phyloP scores from a whole-genome alignment of 37 sponge, comb jelly and placozoan genomes.

The Cladorhizidae sp. region DNA sequence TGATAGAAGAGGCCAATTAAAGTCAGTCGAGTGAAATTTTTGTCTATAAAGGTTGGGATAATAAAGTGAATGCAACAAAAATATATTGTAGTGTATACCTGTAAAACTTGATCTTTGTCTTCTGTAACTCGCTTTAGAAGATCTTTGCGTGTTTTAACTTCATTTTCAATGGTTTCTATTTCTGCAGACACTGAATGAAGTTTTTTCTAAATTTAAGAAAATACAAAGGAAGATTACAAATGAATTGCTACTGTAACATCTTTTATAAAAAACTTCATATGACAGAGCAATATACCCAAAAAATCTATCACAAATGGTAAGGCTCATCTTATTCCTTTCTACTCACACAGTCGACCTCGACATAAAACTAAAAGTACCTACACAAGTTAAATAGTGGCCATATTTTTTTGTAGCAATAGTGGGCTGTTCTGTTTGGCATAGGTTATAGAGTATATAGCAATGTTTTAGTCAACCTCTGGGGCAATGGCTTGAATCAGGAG shows the following conservation, averaged over 20 bases:
- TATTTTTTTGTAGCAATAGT: too few species aligned
- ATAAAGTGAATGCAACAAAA: neutral
- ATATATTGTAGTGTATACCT: conserved; percentile 31
- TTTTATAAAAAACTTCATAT: neutral
- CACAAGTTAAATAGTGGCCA: too few species aligned
- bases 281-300: conserved; percentile 3
- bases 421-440: too few species aligned
- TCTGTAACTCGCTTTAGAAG: conserved; percentile 70
- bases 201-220: conserved; percentile 70
- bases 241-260: neutral
- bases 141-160: conserved; percentile 75
- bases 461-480: too few species aligned
- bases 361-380: too few species aligned
- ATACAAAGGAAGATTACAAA: neutral
- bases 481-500: too few species aligned
- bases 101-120: conserved; percentile 49
- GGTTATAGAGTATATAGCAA: too few species aligned
- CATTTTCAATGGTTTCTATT: conserved; percentile 68
- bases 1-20: too few species aligned
- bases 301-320: neutral
- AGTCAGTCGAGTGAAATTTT: too few species aligned
- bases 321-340: too few species aligned
- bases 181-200: conserved; percentile 76
- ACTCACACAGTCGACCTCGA: too few species aligned
- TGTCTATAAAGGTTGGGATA: neutral